Percentiles rank a stretch among this genome's conserved stretches.
These are phyloP conservation scores for Cenopis cana DNA, from an alignment of 2,888 invertebrate genomes.

Conservation along the genomic window DNA sequence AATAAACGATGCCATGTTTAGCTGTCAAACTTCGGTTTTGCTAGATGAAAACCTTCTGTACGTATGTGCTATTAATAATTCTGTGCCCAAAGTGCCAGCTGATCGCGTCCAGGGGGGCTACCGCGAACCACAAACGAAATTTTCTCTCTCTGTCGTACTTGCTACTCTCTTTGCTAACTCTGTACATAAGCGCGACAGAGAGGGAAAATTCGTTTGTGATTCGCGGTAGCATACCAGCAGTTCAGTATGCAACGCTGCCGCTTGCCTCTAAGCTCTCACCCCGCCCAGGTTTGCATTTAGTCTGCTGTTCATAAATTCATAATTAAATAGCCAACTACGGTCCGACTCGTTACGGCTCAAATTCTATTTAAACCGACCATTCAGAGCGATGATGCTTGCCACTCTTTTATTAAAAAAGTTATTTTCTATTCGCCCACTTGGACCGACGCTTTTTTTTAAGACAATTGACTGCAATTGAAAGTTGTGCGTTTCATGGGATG, in stretches of 20 bases:
- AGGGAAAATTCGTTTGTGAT: too few species aligned
- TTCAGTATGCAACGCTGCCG: background rate
- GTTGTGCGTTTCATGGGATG: background rate
- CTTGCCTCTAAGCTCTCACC: conserved; percentile 37
- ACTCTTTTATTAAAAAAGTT: conserved; percentile 39
- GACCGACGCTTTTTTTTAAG: conserved; percentile 30
- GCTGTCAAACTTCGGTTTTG: too few species aligned
- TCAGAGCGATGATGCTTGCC: conserved; percentile 41
- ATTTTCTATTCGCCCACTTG: conserved; percentile 27
- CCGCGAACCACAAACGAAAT: too few species aligned
- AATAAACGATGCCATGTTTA: too few species aligned
- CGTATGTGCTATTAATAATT: too few species aligned
- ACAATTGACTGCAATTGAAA: conserved; percentile 23
- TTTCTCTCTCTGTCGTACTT: too few species aligned
- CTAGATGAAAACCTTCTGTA: too few species aligned
- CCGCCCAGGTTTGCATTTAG: conserved; percentile 68
- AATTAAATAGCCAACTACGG: conserved; percentile 80
- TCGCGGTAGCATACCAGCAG: too few species aligned
- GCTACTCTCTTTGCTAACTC: too few species aligned
- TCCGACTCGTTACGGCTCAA: conserved; percentile 68
- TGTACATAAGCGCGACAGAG: too few species aligned
- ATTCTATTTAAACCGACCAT: conserved; percentile 74
- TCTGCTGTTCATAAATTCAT: conserved; percentile 80
- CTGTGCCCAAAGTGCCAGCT: too few species aligned
- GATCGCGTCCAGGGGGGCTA: too few species aligned